Percentiles rank a stretch among this genome's conserved stretches.
These are phyloP conservation scores for Pemphredon lugubris DNA, from an alignment of 2,888 invertebrate species.

Conservation along the genomic window DNA sequence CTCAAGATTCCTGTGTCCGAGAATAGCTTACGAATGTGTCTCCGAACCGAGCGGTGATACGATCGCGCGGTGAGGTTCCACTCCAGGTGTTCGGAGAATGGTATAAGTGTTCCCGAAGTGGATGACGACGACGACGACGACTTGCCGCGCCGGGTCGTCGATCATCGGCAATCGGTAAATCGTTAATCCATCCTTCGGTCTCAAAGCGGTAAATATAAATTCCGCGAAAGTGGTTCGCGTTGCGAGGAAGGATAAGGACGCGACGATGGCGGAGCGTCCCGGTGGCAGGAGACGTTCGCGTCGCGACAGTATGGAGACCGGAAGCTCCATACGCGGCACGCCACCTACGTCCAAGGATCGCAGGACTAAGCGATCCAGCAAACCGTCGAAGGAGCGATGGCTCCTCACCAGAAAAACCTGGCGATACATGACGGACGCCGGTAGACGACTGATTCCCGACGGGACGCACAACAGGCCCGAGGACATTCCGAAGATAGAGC, in stretches of 20 bases:
- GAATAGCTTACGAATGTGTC: too few relatives aligned
- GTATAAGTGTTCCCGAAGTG: conserved; percentile 26
- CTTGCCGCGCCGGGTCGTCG: conserved; percentile 28
- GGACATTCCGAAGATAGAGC: conserved; percentile 90
- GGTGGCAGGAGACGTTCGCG: conserved; percentile 74
- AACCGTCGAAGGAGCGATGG: conserved; percentile 90
- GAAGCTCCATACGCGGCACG: conserved; percentile 63
- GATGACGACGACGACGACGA: too few relatives aligned
- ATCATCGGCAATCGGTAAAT: conserved; percentile 30
- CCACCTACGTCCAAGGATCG: conserved; percentile 82
- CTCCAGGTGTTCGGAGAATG: conserved; percentile 25
- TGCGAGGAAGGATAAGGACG: conserved; percentile 75
- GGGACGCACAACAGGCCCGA: conserved; percentile 88
- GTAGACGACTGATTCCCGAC: conserved; percentile 92
- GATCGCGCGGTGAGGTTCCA: conserved; percentile 18
- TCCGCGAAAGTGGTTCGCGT: conserved; percentile 79
- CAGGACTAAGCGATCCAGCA: conserved; percentile 84
- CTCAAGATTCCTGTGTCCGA: not conserved
- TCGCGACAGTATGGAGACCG: conserved; percentile 76
- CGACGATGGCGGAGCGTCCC: conserved; percentile 79
- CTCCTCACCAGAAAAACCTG: conserved; percentile 93
- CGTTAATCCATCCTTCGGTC: too few relatives aligned
- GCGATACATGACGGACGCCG: conserved; percentile 96
- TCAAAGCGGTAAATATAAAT: conserved; percentile 19
- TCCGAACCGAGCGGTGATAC: conserved; percentile 6